Conservation (phyloP, 2,797 vertebrate species). For the Anguilla megastoma region DNA sequence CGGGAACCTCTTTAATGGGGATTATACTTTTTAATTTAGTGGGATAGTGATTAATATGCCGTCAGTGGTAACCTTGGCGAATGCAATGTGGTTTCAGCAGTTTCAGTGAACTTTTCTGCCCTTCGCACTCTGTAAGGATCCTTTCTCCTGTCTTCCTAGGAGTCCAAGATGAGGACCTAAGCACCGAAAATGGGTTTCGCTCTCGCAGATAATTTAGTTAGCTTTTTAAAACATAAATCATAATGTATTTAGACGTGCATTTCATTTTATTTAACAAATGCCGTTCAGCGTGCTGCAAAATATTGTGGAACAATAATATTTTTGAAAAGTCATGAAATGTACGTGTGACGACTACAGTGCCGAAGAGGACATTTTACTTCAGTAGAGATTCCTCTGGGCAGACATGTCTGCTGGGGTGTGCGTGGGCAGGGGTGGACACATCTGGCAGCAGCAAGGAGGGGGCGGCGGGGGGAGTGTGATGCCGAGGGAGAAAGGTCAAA, state of each 20-base stretch:
- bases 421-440: slow-evolving; percentile 1
- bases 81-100: slow-evolving; percentile 49
- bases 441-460: slow-evolving; percentile 16
- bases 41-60: slow-evolving; percentile 56
- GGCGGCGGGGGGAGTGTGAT: background rate
- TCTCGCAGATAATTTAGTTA: background rate
- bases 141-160: background rate
- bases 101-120: slow-evolving; percentile 45
- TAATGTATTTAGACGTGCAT: background rate
- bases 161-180: background rate
- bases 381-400: background rate
- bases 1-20: slow-evolving; percentile 52
- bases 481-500: background rate
- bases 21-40: slow-evolving; percentile 57
- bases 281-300: background rate
- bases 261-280: background rate
- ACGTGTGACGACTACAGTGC: background rate
- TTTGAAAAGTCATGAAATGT: background rate
- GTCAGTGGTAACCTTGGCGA: slow-evolving; percentile 57
- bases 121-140: slow-evolving; percentile 46
- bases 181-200: background rate
- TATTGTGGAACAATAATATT: background rate
- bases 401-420: background rate
- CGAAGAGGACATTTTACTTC: background rate
- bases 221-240: background rate